Percentiles rank a stretch among this genome's conserved stretches.
Evolutionary conservation across 2,888 invertebrate species (phyloP).

Genomic region (Chorisops tibialis): DNA sequence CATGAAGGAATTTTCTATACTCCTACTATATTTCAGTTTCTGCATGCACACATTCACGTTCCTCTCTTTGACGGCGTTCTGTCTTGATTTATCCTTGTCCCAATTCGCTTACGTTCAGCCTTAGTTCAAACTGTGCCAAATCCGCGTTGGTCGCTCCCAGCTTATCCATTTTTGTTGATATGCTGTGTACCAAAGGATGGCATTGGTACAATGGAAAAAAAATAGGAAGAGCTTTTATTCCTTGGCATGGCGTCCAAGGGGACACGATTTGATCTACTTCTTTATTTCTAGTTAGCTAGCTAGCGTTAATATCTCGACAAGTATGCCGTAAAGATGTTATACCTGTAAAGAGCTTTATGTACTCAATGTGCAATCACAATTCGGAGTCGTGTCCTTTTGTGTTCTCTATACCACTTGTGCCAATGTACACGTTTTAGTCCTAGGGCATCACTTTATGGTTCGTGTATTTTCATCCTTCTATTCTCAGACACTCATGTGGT

Average conservation of each 20-base stretch:
- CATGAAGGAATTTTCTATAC: slow-evolving; percentile 5
- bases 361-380: no score
- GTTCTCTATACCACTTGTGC: no score
- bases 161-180: slow-evolving; percentile 13
- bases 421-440: no score
- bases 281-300: not conserved
- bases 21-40: not conserved
- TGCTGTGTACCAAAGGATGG: not conserved
- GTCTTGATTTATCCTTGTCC: slow-evolving; percentile 9
- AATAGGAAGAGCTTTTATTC: slow-evolving; percentile 2
- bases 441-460: no score
- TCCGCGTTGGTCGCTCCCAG: slow-evolving; percentile 4
- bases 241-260: not conserved
- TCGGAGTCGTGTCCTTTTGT: no score
- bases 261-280: slow-evolving; percentile 6
- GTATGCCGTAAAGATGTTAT: no score
- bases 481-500: no score
- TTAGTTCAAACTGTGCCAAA: slow-evolving; percentile 2
- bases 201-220: not conserved
- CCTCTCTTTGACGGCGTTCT: not conserved
- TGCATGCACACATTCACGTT: no score
- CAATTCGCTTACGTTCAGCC: slow-evolving; percentile 2
- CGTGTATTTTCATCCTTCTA: no score
- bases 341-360: no score
- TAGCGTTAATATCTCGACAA: no score